These are phyloP conservation scores for Notechis scutatus DNA, from an alignment of 2,113 vertebrate genomes.

Conservation along the genomic window DNA sequence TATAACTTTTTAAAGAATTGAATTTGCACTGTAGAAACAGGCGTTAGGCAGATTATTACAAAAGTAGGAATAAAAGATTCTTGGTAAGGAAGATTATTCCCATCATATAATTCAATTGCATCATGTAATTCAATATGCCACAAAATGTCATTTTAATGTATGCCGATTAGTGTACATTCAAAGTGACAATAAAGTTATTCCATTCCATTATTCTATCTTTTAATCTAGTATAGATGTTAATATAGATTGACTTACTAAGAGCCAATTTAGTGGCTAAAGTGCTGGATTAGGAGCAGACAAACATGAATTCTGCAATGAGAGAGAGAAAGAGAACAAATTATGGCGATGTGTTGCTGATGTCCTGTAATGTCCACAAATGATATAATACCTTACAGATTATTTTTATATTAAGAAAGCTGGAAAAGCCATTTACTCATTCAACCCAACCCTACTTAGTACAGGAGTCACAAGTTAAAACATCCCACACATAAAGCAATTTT, in stretches of 20 bases:
- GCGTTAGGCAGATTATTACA: neutral
- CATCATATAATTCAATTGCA: neutral
- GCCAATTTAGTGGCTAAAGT: neutral
- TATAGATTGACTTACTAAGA: neutral
- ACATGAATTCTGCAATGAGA: neutral
- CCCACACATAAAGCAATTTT: neutral
- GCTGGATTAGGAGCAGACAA: neutral
- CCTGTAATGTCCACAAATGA: neutral
- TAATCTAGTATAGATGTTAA: neutral
- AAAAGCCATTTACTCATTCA: neutral
- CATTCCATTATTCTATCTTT: neutral
- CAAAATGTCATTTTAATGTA: too few species aligned
- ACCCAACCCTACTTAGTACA: neutral
- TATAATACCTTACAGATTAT: neutral
- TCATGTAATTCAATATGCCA: too few species aligned
- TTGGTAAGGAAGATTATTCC: neutral
- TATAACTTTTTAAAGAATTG: neutral
- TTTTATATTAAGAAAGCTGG: neutral
- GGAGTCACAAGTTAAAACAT: neutral
- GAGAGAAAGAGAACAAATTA: neutral
- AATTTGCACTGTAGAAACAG: neutral
- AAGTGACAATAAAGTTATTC: too few species aligned
- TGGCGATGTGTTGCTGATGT: neutral
- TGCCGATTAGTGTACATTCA: too few species aligned
- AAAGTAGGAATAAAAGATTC: neutral